Evolutionary conservation across 2,888 invertebrate genomes (phyloP).

Genomic region (Drosophila prostipennis): DNA sequence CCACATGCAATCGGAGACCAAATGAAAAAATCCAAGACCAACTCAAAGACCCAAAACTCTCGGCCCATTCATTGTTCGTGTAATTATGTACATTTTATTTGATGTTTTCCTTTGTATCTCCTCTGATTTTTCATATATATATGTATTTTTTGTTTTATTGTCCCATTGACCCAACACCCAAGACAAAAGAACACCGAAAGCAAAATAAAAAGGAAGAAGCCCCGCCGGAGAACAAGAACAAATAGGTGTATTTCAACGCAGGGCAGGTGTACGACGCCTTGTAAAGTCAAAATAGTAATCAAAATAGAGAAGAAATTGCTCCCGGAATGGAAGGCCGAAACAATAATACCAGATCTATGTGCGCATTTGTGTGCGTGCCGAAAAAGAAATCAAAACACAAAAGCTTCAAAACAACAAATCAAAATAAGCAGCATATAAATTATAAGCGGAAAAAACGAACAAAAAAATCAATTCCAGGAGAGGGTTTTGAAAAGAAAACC

Average conservation of each 20-base stretch:
- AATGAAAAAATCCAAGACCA: slow-evolving; percentile 19
- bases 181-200: slow-evolving; percentile 42
- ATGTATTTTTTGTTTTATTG: slow-evolving; percentile 53
- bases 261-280: slow-evolving; percentile 20
- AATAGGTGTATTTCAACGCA: slow-evolving; percentile 17
- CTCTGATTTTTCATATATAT: slow-evolving; percentile 44
- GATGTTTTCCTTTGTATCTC: slow-evolving; percentile 24
- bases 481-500: background rate
- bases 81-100: slow-evolving; percentile 59
- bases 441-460: slow-evolving; percentile 60
- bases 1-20: slow-evolving; percentile 32
- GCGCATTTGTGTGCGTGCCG: slow-evolving; percentile 18
- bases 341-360: slow-evolving; percentile 17
- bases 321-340: slow-evolving; percentile 10
- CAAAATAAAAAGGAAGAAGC: slow-evolving; percentile 37
- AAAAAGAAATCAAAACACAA: slow-evolving; percentile 45
- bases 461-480: slow-evolving; percentile 1
- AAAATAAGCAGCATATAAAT: slow-evolving; percentile 73
- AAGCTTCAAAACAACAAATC: slow-evolving; percentile 57
- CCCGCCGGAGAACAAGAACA: slow-evolving; percentile 36
- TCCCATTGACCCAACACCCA: slow-evolving; percentile 76
- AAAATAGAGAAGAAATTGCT: slow-evolving; percentile 53
- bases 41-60: slow-evolving; percentile 1
- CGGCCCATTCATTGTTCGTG: slow-evolving; percentile 27
- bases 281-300: slow-evolving; percentile 32